Evolutionary conservation across 1,140 invertebrate species (phyloP).

Genomic region (Probaryconus sp.): DNA sequence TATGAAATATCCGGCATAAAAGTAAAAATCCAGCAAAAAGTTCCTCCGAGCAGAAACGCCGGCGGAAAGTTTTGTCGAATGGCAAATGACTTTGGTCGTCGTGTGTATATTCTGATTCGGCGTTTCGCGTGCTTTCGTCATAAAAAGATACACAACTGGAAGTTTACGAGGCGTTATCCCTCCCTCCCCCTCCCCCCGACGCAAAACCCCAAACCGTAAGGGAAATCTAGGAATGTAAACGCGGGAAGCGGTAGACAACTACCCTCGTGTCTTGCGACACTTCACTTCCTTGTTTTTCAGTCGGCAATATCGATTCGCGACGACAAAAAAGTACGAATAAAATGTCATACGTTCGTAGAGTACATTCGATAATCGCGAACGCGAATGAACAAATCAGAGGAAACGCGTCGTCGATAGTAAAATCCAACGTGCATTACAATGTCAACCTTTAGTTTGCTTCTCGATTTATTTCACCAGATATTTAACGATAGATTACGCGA

Average conservation of each 20-base stretch:
- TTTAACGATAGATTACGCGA: too few species aligned
- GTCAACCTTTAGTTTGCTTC: slow-evolving; percentile 11
- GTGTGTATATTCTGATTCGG: slow-evolving; percentile 13
- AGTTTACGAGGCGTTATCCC: slow-evolving; percentile 29
- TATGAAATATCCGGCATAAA: too few species aligned
- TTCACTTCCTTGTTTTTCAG: slow-evolving; percentile 24
- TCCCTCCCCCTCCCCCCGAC: too few species aligned
- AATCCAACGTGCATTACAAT: slow-evolving; percentile 19
- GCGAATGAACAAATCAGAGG: slow-evolving; percentile 21
- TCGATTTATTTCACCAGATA: slow-evolving; percentile 28
- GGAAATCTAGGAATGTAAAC: slow-evolving; percentile 51
- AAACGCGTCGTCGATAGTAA: slow-evolving; percentile 8
- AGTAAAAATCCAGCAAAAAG: too few species aligned
- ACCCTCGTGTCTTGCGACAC: slow-evolving; percentile 26
- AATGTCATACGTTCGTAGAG: slow-evolving; percentile 31
- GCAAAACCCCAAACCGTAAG: slow-evolving; percentile 36
- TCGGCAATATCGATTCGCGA: slow-evolving; percentile 22
- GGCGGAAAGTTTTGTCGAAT: too few species aligned
- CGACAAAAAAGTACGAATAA: slow-evolving; percentile 40
- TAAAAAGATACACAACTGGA: slow-evolving; percentile 32
- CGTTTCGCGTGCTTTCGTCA: slow-evolving; percentile 27
- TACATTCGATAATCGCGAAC: slow-evolving; percentile 38
- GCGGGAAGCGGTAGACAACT: slow-evolving; percentile 27
- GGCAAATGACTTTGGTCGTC: slow-evolving; percentile 23
- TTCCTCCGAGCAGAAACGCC: too few species aligned